Percentiles rank a stretch among this genome's conserved stretches.
Evolutionary conservation across 2,797 vertebrate species (phyloP).

Genomic region (Xenops minutus): DNA sequence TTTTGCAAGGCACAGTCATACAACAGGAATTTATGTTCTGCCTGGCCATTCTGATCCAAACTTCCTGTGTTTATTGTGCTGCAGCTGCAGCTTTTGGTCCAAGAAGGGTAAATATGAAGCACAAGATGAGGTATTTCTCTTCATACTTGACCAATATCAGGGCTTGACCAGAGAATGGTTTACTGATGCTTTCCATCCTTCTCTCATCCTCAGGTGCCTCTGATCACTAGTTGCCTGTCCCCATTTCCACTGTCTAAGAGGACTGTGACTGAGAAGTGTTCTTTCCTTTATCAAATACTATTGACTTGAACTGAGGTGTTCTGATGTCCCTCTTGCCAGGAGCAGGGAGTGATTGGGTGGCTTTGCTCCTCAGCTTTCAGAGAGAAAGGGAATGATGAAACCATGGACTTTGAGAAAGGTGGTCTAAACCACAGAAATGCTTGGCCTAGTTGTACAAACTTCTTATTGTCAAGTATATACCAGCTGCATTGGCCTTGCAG

Average conservation of each 20-base stretch:
- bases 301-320: background rate
- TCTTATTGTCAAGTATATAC: background rate
- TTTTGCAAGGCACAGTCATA: background rate
- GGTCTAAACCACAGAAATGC: background rate
- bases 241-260: background rate
- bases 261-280: background rate
- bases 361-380: background rate
- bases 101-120: background rate
- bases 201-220: background rate
- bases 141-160: background rate
- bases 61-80: background rate
- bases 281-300: background rate
- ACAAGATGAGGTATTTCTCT: background rate
- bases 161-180: background rate
- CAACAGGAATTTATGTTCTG: background rate
- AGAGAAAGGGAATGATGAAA: background rate
- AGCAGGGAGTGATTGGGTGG: background rate
- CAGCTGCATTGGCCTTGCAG: background rate
- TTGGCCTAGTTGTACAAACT: background rate
- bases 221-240: background rate
- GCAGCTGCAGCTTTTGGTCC: background rate
- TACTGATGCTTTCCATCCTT: background rate
- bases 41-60: background rate
- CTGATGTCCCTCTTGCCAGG: background rate
- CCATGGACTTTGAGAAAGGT: background rate